These are phyloP conservation scores for Zootoca vivipara DNA, from an alignment of 2,113 vertebrate genomes.

Conservation along the genomic window DNA sequence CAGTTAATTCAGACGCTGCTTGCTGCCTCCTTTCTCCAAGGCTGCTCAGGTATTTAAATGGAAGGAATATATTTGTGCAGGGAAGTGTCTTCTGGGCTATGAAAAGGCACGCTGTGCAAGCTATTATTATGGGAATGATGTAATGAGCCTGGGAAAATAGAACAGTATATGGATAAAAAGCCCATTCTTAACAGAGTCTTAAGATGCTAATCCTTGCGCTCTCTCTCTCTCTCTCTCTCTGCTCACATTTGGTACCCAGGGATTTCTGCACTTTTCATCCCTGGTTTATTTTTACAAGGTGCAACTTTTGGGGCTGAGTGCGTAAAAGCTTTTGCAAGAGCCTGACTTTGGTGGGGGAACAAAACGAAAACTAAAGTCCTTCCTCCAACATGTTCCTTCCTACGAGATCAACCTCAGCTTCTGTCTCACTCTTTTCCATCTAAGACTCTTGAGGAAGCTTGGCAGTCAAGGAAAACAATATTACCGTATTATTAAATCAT, in stretches of 20 bases:
- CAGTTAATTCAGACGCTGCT: constrained; percentile 25
- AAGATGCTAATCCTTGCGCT: constrained; percentile 56
- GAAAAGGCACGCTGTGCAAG: constrained; percentile 40
- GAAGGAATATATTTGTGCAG: constrained; percentile 44
- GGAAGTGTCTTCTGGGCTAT: constrained; percentile 56
- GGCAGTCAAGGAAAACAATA: too few species aligned
- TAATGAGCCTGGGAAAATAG: constrained; percentile 67
- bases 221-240: constrained; percentile 33
- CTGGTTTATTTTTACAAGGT: background rate
- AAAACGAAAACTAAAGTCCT: background rate
- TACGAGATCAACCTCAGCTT: rapidly evolving
- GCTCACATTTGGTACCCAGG: constrained; percentile 21
- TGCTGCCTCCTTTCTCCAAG: background rate
- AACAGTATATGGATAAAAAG: constrained; percentile 45
- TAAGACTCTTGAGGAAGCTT: too few species aligned
- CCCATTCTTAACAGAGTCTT: constrained; percentile 58
- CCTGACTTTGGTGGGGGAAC: background rate
- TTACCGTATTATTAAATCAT: too few species aligned
- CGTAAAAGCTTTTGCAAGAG: constrained; percentile 15
- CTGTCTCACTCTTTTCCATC: too few species aligned
- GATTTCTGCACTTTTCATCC: constrained; percentile 2
- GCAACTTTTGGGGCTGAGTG: constrained; percentile 12
- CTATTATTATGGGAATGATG: constrained; percentile 60
- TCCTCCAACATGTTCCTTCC: background rate
- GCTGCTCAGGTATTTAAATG: constrained; percentile 61